Evolutionary conservation across 2,113 vertebrate species (phyloP), one percentile per base, ranked within the genome.

Genomic region (Phalacrocorax carbo): DNA sequence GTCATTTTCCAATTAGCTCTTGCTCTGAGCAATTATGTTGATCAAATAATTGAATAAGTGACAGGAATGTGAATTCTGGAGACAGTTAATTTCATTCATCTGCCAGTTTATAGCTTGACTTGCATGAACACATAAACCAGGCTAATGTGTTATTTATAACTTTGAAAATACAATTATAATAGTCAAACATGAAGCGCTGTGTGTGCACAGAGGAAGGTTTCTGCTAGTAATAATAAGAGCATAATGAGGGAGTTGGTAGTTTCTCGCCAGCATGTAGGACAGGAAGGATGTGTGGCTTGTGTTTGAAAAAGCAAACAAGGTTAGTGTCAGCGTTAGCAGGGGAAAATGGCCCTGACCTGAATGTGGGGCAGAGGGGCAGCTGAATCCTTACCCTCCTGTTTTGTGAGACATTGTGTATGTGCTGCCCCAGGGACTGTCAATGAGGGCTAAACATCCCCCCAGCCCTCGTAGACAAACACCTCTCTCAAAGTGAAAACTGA

Each of bases 31-130:
- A 97, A 97, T 97, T 98, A 97, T 0, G 60, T 91, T 96, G 96
- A 97, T 96, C 95, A 97, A 97, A 97, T 97, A 97, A 96, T 97
- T 96, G 91, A 96, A 82, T 96, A 97, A 97, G 86, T 96, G 95
- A 96, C 91, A 92, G 93, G 88, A 95, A 97, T 96, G 87, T 92
- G 96, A 97, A 97, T 97, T 90, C 91, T 94, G 94, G 83, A 88
- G 86, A 90, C 44, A 79, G 88, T 71, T 96, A 97, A 96, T 97
- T 97, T 97, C 70, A 94, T 95, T 97, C 92, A 94, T 95, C 90
- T 90, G 91, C 85, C 91, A 91, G 61, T 82, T 93, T 94, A 89
- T 55, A 91, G 70, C 66, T 69, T 76, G 86, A 92, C 89, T 93
- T 96, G 82, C 84, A 86, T 78, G 88, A 96, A 90, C 91, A 95